Evolutionary conservation across 2,797 vertebrate species (phyloP), one percentile per base, ranked within the genome.

Genomic region (Valencia hispanica): DNA sequence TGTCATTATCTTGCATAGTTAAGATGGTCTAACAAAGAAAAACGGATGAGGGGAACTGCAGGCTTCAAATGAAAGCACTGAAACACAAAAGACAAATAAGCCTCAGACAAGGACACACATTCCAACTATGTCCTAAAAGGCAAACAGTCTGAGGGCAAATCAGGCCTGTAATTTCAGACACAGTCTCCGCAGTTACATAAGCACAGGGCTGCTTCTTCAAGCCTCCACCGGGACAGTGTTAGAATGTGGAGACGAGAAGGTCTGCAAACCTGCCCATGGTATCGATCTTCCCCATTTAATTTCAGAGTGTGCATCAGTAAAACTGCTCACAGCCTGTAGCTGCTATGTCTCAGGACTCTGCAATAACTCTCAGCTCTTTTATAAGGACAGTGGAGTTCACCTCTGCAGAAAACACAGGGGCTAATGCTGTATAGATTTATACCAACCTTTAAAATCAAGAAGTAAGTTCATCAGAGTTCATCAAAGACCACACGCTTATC

Each of bases 101-200:
- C 68, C 36, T 55, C 43, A 57, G 39, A 30, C 15, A 61, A 12
- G n/a, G 27, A 77, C n/a, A 51, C 25, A 50, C 47, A 73, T 41
- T 75, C 48, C 45, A 22, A 50, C 7, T 45, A 9, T 32, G 39
- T 43, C 27, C 43, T 59, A 1, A 27, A 71, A 73, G 34, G 39
- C 48, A 68, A 45, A 73, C n/a, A 45, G 63, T 71, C 32, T 36
- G 45, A 68, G 9, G 34, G 70, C 70, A 90, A 80, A 78, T 80
- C 76, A 79, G 74, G 82, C 77, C 81, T 87, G 79, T 91, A 87
- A 89, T 89, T 93, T 88, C 76, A 86, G 76, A 45, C 77, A 53
- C 72, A 79, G 43, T 51, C 79, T 74, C 27, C 12, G 4, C n/a
- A 39, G 73, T 83, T 76, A 79, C 70, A 75, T 83, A 79, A 81